phyloP scores from a whole-genome alignment of 2,888 invertebrate species.

The Pyrocoelia pectoralis region DNA sequence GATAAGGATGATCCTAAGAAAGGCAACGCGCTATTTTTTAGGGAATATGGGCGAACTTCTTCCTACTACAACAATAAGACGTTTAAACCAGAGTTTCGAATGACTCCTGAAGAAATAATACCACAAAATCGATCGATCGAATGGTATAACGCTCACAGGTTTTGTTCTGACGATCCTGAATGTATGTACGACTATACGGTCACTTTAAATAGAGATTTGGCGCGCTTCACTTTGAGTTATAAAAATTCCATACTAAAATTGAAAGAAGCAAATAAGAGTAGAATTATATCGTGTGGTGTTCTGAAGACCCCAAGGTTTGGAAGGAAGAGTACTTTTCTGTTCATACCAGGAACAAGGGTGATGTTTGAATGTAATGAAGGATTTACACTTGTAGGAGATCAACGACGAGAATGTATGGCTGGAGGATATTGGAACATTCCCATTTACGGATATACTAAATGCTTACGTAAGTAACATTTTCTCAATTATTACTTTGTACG shows the following conservation, averaged over 20 bases:
- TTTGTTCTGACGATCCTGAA: conserved; percentile 74
- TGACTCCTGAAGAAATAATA: conserved; percentile 75
- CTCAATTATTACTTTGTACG: background rate
- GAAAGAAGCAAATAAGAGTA: conserved; percentile 58
- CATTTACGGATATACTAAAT: conserved; percentile 86
- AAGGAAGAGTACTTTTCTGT: conserved; percentile 88
- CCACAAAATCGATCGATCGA: conserved; percentile 75
- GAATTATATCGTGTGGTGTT: conserved; percentile 84
- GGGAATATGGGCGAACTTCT: conserved; percentile 82
- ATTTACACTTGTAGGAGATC: conserved; percentile 86
- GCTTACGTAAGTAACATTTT: conserved; percentile 80
- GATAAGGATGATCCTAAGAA: conserved; percentile 76
- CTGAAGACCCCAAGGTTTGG: conserved; percentile 91
- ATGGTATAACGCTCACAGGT: conserved; percentile 68
- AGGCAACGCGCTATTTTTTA: conserved; percentile 79
- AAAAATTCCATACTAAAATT: conserved; percentile 65
- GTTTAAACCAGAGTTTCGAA: conserved; percentile 78
- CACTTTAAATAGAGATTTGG: conserved; percentile 84
- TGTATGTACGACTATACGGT: conserved; percentile 90
- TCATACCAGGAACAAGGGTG: conserved; percentile 86
- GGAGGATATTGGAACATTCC: conserved; percentile 87
- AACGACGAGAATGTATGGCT: conserved; percentile 78
- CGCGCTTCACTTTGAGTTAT: conserved; percentile 86
- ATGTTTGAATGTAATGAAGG: conserved; percentile 91
- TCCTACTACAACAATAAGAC: conserved; percentile 81